Percentiles rank a stretch among this genome's conserved stretches.
Conservation (phyloP, 1,140 invertebrate genomes). For the Chymomyza costata region DNA sequence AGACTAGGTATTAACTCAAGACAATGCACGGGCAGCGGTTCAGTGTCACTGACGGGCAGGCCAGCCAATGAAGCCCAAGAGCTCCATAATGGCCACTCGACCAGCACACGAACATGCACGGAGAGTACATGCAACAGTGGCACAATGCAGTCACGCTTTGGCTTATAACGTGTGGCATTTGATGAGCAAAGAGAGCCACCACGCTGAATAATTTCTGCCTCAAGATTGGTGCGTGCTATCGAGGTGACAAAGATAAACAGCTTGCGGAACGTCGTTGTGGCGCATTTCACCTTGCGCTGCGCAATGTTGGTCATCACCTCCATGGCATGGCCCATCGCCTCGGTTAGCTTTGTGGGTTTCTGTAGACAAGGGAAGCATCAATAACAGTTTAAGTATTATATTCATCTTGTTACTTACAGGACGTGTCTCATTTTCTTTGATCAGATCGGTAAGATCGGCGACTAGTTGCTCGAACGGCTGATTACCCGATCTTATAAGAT, state of each 20-base stretch:
- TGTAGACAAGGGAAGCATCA: conserved; percentile 46
- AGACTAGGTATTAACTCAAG: conserved; percentile 76
- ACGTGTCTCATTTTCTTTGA: conserved; percentile 82
- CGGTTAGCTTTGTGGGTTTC: conserved; percentile 81
- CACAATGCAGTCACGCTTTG: conserved; percentile 92
- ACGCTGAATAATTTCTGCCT: conserved; percentile 92
- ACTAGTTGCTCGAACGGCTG: conserved; percentile 78
- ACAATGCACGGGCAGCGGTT: conserved; percentile 65
- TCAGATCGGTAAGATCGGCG: conserved; percentile 79
- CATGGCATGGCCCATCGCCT: conserved; percentile 92
- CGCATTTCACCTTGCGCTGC: conserved; percentile 65
- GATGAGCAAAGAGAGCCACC: conserved; percentile 84
- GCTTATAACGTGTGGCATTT: conserved; percentile 80
- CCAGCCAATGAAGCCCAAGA: conserved; percentile 81
- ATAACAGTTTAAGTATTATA: background rate
- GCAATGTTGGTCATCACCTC: conserved; percentile 92
- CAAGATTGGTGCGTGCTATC: conserved; percentile 93
- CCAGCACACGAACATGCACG: conserved; percentile 86
- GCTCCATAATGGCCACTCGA: conserved; percentile 81
- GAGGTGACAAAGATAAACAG: conserved; percentile 93
- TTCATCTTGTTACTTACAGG: conserved; percentile 76
- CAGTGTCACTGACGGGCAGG: conserved; percentile 60
- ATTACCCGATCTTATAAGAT: conserved; percentile 80
- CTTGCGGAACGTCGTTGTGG: conserved; percentile 82
- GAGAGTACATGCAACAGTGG: conserved; percentile 91